Base-by-base conservation (phyloP, 1,140 invertebrate genomes). In the Drosophila orosa region DNA sequence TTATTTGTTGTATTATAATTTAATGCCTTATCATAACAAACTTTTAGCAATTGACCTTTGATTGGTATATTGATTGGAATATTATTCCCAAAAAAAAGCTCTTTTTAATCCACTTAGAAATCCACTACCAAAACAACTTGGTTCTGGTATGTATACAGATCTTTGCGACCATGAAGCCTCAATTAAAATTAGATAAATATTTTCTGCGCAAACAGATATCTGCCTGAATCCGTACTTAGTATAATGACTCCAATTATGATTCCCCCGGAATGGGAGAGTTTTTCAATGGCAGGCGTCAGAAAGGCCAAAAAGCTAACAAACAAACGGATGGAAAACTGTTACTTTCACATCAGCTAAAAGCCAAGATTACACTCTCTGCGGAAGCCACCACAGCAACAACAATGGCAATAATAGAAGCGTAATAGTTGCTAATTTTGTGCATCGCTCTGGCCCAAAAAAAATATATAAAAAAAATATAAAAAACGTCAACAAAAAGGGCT, bases 371-470 rank as follows among this genome's bases (percentile, higher is more conserved):
- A 69, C 31, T 27, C 48, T 31, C 44, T 65, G 58, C 42, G 59
- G 66, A 66, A 74, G 63, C 37, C 33, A 19, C 15, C 7, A 10
- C 17, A 61, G 12, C 58, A 56, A 17, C 75, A 58, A 42, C 47
- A 62, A 39, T 47, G 65, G 62, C 35, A 62, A 80, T 69, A 85
- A 84, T 65, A 74, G 81, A 80, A 86, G 65, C 74, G 81, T 81
- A 85, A 85, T 85, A 80, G 82, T 86, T 80, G 81, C 81, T 85
- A 84, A 85, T 85, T 85, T 85, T 76, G 77, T 69, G 69, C 69
- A 74, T 68, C 66, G 76, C 69, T 65, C n/a, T 60, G 61, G 71
- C 61, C 63, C 74, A 35, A 62, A 65, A 73, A 67, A 58, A 55
- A 65, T n/a, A 63, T 62, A 62, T 54, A 54, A 3, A 17, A 6